phyloP scores from a whole-genome alignment of 2,797 vertebrate genomes.

The Peromyscus melanophrys region DNA sequence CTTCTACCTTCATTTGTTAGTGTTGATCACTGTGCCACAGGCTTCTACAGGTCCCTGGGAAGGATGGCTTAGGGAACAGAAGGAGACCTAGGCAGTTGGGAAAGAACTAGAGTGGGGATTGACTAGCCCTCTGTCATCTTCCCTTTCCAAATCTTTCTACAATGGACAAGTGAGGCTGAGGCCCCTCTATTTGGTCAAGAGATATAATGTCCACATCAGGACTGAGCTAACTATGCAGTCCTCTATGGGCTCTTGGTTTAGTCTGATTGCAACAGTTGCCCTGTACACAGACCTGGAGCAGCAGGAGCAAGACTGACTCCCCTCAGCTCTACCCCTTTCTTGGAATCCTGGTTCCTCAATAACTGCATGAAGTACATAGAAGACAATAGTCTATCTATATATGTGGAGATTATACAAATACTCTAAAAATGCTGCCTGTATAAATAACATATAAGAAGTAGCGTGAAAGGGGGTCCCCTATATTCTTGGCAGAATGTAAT shows the following conservation, averaged over 20 bases:
- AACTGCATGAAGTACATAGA: neutral
- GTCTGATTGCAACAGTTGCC: neutral
- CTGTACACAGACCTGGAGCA: neutral
- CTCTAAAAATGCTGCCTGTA: neutral
- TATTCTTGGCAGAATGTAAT: neutral
- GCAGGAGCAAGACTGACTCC: neutral
- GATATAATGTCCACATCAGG: neutral
- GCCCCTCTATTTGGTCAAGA: neutral
- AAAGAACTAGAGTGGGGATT: neutral
- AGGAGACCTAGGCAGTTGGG: neutral
- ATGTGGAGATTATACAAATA: constrained; percentile 1
- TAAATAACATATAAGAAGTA: neutral
- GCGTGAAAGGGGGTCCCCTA: neutral
- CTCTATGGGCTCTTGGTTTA: neutral
- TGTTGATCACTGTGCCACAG: neutral
- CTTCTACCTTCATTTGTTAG: neutral
- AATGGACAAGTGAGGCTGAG: neutral
- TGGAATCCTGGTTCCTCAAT: neutral
- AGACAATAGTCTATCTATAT: constrained; percentile 3
- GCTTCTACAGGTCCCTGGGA: constrained; percentile 29
- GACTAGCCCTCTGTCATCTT: neutral
- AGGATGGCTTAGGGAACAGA: neutral
- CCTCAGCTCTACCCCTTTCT: neutral
- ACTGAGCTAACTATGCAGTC: too few relatives aligned
- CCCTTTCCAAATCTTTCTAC: neutral